These are phyloP conservation scores for Heterodera filipjevi DNA, from an alignment of 2,888 invertebrate genomes.

Conservation along the genomic window DNA sequence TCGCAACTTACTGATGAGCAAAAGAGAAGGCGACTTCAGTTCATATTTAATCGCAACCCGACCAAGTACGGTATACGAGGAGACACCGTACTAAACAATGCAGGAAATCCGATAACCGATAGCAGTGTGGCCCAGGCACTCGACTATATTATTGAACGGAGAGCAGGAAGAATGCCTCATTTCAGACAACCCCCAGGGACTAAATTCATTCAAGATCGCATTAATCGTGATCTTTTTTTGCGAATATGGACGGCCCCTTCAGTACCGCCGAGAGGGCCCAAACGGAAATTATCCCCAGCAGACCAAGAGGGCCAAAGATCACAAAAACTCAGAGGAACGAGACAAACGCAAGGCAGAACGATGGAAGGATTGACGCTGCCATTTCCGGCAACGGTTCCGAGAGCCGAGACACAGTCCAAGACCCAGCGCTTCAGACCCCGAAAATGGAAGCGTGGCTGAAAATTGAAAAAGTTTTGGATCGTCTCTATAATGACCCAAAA, in stretches of 20 bases:
- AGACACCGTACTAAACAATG: not conserved
- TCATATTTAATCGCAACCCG: not conserved
- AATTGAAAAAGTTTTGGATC: not conserved
- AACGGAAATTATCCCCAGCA: not conserved
- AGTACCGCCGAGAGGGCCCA: not conserved
- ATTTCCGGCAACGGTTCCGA: not conserved
- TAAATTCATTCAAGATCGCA: not conserved
- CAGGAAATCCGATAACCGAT: not conserved
- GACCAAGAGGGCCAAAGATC: not conserved
- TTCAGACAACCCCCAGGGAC: not conserved
- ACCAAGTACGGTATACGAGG: not conserved
- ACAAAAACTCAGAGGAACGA: not conserved
- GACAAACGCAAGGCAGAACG: not conserved
- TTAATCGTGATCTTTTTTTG: not conserved
- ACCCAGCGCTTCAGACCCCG: not conserved
- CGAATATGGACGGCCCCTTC: not conserved
- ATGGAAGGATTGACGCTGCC: not conserved
- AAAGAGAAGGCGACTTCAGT: not conserved
- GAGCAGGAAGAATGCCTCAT: not conserved
- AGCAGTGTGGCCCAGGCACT: not conserved
- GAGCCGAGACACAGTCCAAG: not conserved
- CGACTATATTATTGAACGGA: not conserved
- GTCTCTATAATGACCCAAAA: slow-evolving; percentile 13
- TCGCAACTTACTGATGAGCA: not conserved
- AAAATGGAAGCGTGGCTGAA: not conserved